These are phyloP conservation scores for Notolabrus celidotus DNA, from an alignment of 2,797 vertebrate genomes.

Conservation along the genomic window DNA sequence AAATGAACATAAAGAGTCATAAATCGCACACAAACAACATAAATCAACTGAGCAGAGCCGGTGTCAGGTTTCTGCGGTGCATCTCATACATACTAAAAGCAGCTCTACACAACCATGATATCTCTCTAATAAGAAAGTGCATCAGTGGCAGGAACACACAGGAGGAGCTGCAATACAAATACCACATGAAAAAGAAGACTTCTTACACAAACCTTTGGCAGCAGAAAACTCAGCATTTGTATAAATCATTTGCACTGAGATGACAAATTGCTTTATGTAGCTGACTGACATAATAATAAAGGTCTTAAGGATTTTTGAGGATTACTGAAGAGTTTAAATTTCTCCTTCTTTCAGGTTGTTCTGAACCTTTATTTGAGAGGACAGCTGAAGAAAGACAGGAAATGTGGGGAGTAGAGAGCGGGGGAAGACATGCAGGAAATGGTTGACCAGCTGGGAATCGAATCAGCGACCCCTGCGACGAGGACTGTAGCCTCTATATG, in stretches of 20 bases:
- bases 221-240: background rate
- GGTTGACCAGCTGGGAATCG: too few relatives aligned
- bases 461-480: too few relatives aligned
- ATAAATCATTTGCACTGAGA: constrained; percentile 1
- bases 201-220: background rate
- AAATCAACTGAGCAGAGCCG: constrained; percentile 39
- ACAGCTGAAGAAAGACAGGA: too few relatives aligned
- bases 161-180: background rate
- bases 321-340: background rate
- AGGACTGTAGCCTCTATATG: too few relatives aligned
- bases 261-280: background rate
- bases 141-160: constrained; percentile 8
- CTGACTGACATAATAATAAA: background rate
- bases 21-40: constrained; percentile 52
- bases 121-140: constrained; percentile 6
- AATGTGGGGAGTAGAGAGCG: too few relatives aligned
- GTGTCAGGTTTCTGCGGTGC: constrained; percentile 29
- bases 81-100: constrained; percentile 61
- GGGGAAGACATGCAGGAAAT: too few relatives aligned
- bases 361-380: too few relatives aligned
- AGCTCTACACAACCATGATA: constrained; percentile 16
- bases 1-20: constrained; percentile 53
- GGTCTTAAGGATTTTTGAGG: background rate
- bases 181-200: background rate
- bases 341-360: background rate